A percentile compares a stretch with the other conserved stretches of the same genome.
These are phyloP conservation scores for Toxotes jaculatrix DNA, from an alignment of 2,113 vertebrate genomes.

Conservation along the genomic window DNA sequence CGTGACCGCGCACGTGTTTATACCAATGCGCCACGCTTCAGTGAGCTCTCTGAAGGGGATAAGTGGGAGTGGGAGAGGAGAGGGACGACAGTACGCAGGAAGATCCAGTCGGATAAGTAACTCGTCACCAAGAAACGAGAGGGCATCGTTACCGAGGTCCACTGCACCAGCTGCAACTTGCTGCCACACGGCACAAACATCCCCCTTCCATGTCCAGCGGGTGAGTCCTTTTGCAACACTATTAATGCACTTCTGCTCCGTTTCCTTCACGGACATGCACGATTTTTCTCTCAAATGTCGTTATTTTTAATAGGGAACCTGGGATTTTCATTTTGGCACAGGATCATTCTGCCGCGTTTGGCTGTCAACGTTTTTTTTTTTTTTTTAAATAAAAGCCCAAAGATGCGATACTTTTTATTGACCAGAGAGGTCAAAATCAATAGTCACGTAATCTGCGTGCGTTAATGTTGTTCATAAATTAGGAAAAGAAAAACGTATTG, in stretches of 20 bases:
- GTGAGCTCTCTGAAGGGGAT: constrained; percentile 68
- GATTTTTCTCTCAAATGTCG: not conserved
- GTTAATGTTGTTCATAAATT: constrained; percentile 17
- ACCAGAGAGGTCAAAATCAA: not conserved
- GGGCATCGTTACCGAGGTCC: constrained; percentile 46
- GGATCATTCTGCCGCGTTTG: not conserved
- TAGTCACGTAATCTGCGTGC: not conserved
- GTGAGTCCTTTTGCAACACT: constrained; percentile 61
- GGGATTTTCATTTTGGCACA: constrained; percentile 6
- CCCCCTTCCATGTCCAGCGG: constrained; percentile 57
- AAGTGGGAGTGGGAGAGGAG: constrained; percentile 73
- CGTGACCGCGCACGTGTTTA: constrained; percentile 62
- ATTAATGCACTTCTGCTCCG: not conserved
- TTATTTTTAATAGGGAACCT: not conserved
- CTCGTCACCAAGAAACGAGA: constrained; percentile 34
- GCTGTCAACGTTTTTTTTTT: constrained; percentile 3
- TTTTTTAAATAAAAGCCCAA: not conserved
- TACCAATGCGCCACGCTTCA: constrained; percentile 72
- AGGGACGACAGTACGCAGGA: constrained; percentile 64
- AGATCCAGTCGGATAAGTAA: constrained; percentile 60
- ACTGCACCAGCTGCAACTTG: constrained; percentile 64
- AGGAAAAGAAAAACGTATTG: not conserved
- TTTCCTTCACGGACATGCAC: not conserved
- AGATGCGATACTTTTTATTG: not conserved
- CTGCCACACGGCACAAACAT: constrained; percentile 26